Percentiles rank a stretch among this genome's conserved stretches.
phyloP scores from a whole-genome alignment of 2,888 invertebrate genomes.

The Suillia variegata region DNA sequence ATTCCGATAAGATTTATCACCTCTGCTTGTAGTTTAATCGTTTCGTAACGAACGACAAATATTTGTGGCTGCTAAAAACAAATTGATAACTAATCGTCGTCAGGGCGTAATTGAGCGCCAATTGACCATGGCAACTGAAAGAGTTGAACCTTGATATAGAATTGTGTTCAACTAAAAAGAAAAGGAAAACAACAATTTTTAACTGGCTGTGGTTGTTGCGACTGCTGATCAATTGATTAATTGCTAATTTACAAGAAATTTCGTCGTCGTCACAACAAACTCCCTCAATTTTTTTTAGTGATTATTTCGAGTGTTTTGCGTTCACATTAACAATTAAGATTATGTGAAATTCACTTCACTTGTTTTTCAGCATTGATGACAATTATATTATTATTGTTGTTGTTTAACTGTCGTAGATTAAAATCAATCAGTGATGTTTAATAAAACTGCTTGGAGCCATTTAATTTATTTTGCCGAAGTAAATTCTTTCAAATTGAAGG shows the following conservation, averaged over 20 bases:
- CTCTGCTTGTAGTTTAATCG: neutral
- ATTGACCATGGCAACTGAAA: neutral
- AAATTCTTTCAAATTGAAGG: too few relatives aligned
- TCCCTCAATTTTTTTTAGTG: neutral
- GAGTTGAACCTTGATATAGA: too few relatives aligned
- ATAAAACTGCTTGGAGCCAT: too few relatives aligned
- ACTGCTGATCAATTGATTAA: neutral
- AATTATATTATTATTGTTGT: too few relatives aligned
- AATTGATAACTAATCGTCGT: slow-evolving; percentile 7
- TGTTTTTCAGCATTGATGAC: too few relatives aligned
- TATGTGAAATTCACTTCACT: neutral
- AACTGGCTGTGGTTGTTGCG: neutral
- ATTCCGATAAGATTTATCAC: slow-evolving; percentile 16
- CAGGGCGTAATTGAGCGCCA: slow-evolving; percentile 1
- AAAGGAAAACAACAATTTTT: neutral
- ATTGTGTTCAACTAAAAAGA: too few relatives aligned
- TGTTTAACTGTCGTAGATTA: too few relatives aligned
- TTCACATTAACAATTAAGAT: slow-evolving; percentile 1
- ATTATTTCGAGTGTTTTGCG: slow-evolving; percentile 7
- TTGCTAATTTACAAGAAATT: neutral
- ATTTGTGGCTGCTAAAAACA: neutral
- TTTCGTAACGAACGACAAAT: too few relatives aligned
- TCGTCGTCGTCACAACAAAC: too few relatives aligned
- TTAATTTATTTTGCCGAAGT: too few relatives aligned
- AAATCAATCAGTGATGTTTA: too few relatives aligned